A percentile compares a stretch with the other conserved stretches of the same genome.
phyloP scores from a whole-genome alignment of 2,888 invertebrate genomes.

The Eulithis testata region DNA sequence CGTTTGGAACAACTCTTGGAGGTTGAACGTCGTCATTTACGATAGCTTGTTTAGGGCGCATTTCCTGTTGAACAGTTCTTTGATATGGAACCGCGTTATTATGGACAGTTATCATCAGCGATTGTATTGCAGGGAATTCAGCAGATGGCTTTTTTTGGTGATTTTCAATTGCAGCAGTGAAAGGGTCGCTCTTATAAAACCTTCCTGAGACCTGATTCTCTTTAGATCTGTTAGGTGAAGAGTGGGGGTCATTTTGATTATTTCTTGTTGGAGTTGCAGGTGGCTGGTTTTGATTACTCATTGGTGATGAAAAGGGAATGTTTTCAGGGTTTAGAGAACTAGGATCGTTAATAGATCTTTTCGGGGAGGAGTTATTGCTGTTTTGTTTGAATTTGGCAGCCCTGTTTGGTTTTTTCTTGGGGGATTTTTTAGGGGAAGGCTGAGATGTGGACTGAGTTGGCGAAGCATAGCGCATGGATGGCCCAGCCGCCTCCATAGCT shows the following conservation, averaged over 20 bases:
- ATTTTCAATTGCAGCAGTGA: conserved; percentile 6
- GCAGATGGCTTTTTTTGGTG: not conserved
- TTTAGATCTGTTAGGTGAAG: not conserved
- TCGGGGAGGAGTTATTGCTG: conserved; percentile 8
- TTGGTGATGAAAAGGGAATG: not conserved
- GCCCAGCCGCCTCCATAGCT: conserved; percentile 54
- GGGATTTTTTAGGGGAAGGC: conserved; percentile 14
- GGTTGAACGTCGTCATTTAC: not conserved
- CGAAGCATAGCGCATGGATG: conserved; percentile 19
- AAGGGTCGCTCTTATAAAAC: not conserved
- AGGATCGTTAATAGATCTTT: conserved; percentile 4
- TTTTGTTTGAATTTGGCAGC: conserved; percentile 6
- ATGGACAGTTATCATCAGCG: conserved; percentile 24
- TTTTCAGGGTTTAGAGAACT: conserved; percentile 1
- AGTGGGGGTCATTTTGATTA: not conserved
- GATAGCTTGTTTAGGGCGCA: not conserved
- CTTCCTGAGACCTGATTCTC: not conserved
- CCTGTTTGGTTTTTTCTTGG: conserved; percentile 13
- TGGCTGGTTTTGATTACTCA: not conserved
- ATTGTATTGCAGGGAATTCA: not conserved
- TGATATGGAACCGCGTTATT: conserved; percentile 5
- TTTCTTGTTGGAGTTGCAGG: not conserved
- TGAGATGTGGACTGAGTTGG: not conserved
- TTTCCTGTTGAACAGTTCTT: conserved; percentile 2
- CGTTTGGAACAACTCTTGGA: not conserved